A percentile compares a stretch with the other conserved stretches of the same genome.
phyloP scores from a whole-genome alignment of 2,888 invertebrate species.

The Limnephilus rhombicus region DNA sequence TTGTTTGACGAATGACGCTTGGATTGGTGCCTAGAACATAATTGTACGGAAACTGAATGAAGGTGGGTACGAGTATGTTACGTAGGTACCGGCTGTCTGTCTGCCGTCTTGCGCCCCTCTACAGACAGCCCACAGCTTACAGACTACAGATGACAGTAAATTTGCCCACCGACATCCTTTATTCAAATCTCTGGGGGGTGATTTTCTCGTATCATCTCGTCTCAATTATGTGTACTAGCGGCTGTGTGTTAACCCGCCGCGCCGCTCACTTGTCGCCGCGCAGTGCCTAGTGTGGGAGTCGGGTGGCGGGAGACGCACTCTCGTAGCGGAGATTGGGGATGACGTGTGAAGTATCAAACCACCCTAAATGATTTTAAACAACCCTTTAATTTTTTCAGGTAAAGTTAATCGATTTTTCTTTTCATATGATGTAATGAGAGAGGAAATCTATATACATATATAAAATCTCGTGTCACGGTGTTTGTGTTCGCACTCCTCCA shows the following conservation, averaged over 20 bases:
- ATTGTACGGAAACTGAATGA: not conserved
- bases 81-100: not conserved
- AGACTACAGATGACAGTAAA: constrained; percentile 53
- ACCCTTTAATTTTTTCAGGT: no score
- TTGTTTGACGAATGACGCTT: not conserved
- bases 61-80: not conserved
- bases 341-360: not conserved
- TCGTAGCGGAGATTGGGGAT: not conserved
- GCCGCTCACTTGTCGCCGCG: constrained; percentile 41
- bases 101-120: constrained; percentile 2
- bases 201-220: constrained; percentile 65
- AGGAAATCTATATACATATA: not conserved
- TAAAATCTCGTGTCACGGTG: no score
- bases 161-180: constrained; percentile 62
- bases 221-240: constrained; percentile 62
- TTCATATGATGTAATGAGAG: not conserved
- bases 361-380: not conserved
- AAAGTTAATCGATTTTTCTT: not conserved
- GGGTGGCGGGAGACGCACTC: not conserved
- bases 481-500: no score
- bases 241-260: not conserved
- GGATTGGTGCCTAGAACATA: not conserved
- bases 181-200: constrained; percentile 61
- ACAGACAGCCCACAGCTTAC: not conserved
- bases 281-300: not conserved